Percentiles rank a stretch among this genome's conserved stretches.
These are phyloP conservation scores for Melieria omissa DNA, from an alignment of 2,888 invertebrate genomes.

Conservation along the genomic window DNA sequence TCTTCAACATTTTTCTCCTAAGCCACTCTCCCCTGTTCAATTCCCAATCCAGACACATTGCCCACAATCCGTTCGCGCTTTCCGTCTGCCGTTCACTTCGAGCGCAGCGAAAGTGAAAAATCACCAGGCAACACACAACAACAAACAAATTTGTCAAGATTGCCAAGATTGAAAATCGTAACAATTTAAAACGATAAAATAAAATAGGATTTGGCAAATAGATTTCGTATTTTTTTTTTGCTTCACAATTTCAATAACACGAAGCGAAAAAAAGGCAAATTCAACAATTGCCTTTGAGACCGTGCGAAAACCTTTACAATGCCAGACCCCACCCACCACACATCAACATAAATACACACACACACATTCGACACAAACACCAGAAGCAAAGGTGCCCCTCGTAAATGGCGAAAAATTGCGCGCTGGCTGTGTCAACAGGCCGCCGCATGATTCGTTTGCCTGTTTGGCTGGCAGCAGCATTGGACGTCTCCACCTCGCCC, in stretches of 20 bases:
- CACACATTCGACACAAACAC: not conserved
- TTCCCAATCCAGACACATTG: too few relatives aligned
- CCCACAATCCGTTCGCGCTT: too few relatives aligned
- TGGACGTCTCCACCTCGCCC: not conserved
- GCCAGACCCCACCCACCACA: not conserved
- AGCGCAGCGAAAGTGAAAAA: not conserved
- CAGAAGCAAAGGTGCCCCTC: constrained; percentile 27
- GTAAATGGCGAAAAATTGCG: constrained; percentile 30
- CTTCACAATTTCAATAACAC: constrained; percentile 28
- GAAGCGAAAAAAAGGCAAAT: constrained; percentile 30
- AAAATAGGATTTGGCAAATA: constrained; percentile 44
- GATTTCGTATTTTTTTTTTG: constrained; percentile 30
- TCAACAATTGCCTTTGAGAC: constrained; percentile 30
- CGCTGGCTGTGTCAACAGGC: too few relatives aligned
- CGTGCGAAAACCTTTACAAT: constrained; percentile 31
- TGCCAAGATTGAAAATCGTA: constrained; percentile 32
- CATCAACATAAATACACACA: constrained; percentile 2
- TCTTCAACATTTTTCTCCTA: too few relatives aligned
- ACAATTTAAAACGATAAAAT: constrained; percentile 38
- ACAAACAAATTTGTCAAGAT: constrained; percentile 40
- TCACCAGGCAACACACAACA: not conserved
- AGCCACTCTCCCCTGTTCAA: too few relatives aligned
- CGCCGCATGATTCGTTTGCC: too few relatives aligned
- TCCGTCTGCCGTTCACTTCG: too few relatives aligned
- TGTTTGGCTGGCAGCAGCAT: too few relatives aligned